These are phyloP conservation scores for Theocolax elegans DNA, from an alignment of 1,140 invertebrate genomes.

Conservation along the genomic window DNA sequence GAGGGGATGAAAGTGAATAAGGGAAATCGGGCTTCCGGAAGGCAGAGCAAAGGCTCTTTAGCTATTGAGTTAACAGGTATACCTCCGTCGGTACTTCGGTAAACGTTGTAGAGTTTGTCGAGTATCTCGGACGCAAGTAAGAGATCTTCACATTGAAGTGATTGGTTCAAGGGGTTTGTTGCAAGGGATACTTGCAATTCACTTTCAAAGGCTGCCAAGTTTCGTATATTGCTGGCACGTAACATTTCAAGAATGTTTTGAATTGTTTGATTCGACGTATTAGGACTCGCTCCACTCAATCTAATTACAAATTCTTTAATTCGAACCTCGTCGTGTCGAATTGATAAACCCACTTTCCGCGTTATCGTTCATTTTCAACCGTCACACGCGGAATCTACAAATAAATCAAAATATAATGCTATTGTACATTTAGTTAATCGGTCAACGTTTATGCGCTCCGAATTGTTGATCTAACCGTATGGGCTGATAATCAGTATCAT, in stretches of 20 bases:
- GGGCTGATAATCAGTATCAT: too few relatives aligned
- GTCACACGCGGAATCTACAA: too few relatives aligned
- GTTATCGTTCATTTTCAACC: too few relatives aligned
- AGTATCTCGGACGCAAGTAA: slow-evolving; percentile 36
- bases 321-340: too few relatives aligned
- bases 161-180: slow-evolving; percentile 34
- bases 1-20: not conserved
- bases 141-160: slow-evolving; percentile 41
- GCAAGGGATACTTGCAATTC: not conserved
- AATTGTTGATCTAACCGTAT: too few relatives aligned
- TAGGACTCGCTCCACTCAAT: not conserved
- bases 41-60: slow-evolving; percentile 16
- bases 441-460: too few relatives aligned
- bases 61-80: slow-evolving; percentile 29
- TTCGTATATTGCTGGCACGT: not conserved
- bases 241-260: slow-evolving; percentile 17
- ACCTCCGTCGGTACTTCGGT: slow-evolving; percentile 7
- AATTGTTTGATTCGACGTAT: not conserved
- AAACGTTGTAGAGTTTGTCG: slow-evolving; percentile 34
- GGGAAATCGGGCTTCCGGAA: slow-evolving; percentile 22
- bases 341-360: too few relatives aligned
- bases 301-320: not conserved
- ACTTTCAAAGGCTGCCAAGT: slow-evolving; percentile 14
- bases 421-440: too few relatives aligned
- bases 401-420: too few relatives aligned